Conservation (phyloP, 2,113 vertebrate genomes). For the Hipposideros armiger region DNA sequence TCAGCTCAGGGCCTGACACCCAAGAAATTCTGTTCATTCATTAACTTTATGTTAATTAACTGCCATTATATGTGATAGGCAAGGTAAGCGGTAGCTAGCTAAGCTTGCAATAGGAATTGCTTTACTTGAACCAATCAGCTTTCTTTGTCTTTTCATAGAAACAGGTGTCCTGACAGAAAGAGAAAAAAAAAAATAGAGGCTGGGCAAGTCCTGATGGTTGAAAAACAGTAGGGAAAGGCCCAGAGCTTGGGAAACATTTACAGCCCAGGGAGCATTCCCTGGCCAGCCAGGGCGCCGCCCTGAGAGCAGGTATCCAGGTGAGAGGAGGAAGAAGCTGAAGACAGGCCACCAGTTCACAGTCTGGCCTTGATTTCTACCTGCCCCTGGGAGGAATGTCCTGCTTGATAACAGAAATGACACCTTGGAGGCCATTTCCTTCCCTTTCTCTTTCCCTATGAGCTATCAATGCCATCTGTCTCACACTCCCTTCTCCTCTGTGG, state of each 20-base stretch:
- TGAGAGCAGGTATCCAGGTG: background rate
- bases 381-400: background rate
- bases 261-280: background rate
- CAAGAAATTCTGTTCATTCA: background rate
- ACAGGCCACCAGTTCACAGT: background rate
- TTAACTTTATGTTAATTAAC: background rate
- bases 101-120: background rate
- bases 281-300: background rate
- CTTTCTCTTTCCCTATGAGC: background rate
- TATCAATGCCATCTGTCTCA: background rate
- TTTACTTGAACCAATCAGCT: slow-evolving; percentile 48
- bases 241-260: background rate
- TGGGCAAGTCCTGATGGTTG: background rate
- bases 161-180: background rate
- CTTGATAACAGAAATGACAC: background rate
- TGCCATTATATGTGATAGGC: background rate
- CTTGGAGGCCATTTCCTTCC: background rate
- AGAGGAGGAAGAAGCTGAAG: background rate
- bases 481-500: background rate
- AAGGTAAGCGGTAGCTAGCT: background rate
- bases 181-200: background rate
- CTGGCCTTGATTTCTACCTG: background rate
- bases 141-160: slow-evolving; percentile 51
- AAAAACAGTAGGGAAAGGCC: background rate
- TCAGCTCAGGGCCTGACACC: background rate